A percentile compares a stretch with the other conserved stretches of the same genome.
These are phyloP conservation scores for Martes martes DNA, from an alignment of 2,113 vertebrate species.

Conservation along the genomic window DNA sequence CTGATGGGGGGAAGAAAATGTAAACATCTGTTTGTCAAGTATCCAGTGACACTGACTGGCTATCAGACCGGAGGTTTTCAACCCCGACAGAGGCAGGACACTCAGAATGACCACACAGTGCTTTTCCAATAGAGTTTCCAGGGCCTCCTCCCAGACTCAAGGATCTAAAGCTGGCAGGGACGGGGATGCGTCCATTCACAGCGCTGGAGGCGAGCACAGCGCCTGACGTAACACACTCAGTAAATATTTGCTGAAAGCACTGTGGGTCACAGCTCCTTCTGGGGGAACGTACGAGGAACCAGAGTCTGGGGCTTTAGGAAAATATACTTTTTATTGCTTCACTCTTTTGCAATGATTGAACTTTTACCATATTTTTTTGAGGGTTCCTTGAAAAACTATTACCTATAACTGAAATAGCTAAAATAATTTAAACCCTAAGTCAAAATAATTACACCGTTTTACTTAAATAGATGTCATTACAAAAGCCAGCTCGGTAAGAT, in stretches of 20 bases:
- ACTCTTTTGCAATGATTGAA: not conserved
- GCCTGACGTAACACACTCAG: not conserved
- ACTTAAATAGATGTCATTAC: not conserved
- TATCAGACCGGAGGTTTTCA: not conserved
- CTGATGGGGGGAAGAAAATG: not conserved
- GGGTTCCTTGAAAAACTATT: not conserved
- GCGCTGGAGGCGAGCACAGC: not conserved
- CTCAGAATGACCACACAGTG: not conserved
- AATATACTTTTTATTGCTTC: not conserved
- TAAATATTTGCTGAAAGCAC: not conserved
- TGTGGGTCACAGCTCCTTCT: not conserved
- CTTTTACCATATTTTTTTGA: not conserved
- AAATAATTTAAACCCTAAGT: not conserved
- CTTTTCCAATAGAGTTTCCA: not conserved
- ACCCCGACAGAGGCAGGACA: not conserved
- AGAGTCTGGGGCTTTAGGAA: not conserved
- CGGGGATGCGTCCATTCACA: accelerated
- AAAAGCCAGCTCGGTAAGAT: not conserved
- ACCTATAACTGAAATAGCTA: not conserved
- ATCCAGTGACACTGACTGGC: not conserved
- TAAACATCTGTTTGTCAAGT: not conserved
- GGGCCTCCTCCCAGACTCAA: not conserved
- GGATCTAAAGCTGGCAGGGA: too few species aligned
- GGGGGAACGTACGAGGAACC: not conserved
- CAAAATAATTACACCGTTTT: not conserved